Evolutionary conservation across 2,113 vertebrate species (phyloP).

Genomic region (Illadopsis cleaveri): DNA sequence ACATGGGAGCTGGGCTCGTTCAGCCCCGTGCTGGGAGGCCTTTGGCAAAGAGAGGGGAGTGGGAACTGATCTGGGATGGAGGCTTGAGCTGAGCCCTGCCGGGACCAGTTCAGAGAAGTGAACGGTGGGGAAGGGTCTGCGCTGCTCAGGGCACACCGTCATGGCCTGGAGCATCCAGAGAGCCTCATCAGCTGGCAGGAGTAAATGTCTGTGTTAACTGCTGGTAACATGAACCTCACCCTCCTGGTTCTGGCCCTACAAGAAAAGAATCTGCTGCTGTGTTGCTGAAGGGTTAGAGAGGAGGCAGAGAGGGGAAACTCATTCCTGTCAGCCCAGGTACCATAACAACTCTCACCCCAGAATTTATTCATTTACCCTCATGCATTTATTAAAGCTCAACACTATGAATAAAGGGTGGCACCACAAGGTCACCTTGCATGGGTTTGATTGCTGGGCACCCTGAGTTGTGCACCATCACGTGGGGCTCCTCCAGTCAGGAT

Average conservation of each 20-base stretch:
- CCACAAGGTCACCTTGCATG: neutral
- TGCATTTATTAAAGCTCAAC: neutral
- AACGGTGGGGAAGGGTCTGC: neutral
- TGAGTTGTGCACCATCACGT: rapidly evolving
- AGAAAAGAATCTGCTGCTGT: neutral
- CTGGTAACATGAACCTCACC: neutral
- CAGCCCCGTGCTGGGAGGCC: neutral
- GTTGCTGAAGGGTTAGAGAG: neutral
- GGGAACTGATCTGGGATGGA: neutral
- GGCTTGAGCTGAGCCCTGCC: neutral
- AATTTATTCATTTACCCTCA: neutral
- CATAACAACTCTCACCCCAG: neutral
- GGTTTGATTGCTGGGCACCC: neutral
- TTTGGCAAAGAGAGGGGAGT: neutral
- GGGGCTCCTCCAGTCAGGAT: neutral
- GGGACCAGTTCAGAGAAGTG: neutral
- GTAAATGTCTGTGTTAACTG: neutral
- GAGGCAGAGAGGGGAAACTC: neutral
- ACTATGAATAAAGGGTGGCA: too few relatives aligned
- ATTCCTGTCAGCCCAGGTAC: neutral
- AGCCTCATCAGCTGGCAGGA: neutral
- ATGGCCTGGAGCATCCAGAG: neutral
- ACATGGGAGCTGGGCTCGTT: rapidly evolving
- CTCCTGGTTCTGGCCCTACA: neutral
- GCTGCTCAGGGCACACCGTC: neutral